Evolutionary conservation across 2,113 vertebrate species (phyloP).

Genomic region (Cardinalis cardinalis): DNA sequence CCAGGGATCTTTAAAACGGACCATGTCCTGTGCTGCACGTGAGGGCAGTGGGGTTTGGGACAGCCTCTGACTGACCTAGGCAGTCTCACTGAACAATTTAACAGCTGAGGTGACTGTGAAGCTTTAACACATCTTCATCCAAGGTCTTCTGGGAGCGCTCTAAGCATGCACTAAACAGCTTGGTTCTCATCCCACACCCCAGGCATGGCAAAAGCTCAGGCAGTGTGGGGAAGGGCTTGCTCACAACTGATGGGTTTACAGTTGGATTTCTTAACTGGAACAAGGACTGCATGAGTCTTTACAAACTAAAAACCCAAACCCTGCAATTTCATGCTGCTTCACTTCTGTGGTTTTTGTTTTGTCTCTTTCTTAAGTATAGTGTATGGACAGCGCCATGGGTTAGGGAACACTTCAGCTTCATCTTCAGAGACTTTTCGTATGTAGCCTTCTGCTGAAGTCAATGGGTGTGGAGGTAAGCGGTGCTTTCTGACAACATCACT

Average conservation of each 20-base stretch:
- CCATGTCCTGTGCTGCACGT: fast-evolving
- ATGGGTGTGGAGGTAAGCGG: slow-evolving; percentile 59
- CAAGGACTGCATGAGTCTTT: not conserved
- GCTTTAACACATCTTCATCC: not conserved
- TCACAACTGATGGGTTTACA: not conserved
- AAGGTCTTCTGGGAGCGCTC: not conserved
- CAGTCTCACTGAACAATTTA: not conserved
- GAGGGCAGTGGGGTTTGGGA: not conserved
- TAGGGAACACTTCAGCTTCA: slow-evolving; percentile 39
- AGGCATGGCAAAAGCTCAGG: not conserved
- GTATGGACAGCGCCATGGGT: slow-evolving; percentile 28
- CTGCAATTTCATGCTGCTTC: slow-evolving; percentile 13
- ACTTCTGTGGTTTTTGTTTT: slow-evolving; percentile 58
- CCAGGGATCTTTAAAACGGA: not conserved
- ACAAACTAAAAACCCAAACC: not conserved
- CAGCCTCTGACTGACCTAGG: not conserved
- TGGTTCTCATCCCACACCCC: not conserved
- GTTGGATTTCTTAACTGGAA: not conserved
- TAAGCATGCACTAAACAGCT: not conserved
- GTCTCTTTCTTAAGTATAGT: slow-evolving; percentile 48
- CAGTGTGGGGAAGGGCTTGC: not conserved
- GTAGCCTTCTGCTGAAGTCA: slow-evolving; percentile 51
- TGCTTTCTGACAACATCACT: not conserved
- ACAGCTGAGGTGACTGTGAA: not conserved
- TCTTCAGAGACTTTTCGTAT: slow-evolving; percentile 35